Base-by-base conservation (phyloP, 2,888 invertebrate species). In the Drosophila subquinaria region DNA sequence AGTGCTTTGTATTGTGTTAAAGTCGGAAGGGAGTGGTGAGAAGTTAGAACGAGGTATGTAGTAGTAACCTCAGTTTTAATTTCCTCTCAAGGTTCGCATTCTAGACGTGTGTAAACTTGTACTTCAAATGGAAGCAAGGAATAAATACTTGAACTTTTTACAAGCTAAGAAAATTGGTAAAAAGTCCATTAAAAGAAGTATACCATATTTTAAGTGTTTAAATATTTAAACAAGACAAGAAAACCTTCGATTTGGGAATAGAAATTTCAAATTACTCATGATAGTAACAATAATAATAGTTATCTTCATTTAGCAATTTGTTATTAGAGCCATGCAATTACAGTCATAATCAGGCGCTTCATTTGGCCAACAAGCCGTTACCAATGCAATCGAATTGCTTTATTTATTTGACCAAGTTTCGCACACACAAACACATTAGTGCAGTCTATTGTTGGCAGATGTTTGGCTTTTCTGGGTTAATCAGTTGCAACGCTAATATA, bases 401-500 rank as follows among this genome's bases (percentile, higher is more conserved):
- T 69, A 65, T 74, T 75, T 79, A 20, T 62, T 64, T 76, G 76
- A 69, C 68, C 69, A 73, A 73, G 59, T 56, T 75, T 68, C 27
- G 20, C 36, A 38, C n/a, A 17, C 13, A 42, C 47, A 55, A 9
- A 20, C 56, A 59, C 20, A 51, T 56, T 53, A 36, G 57, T 53
- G 63, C 40, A n/a, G 40, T 45, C 55, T 15, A 43, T 65, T 59
- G 55, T 69, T 56, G 67, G 62, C 48, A 53, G 64, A 52, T 50
- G 27, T 40, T 66, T 77, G 52, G 61, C 43, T 55, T 66, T 76
- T 84, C 66, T 86, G 56, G 83, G 76, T 83, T 83, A 83, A 86
- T 86, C 86, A 81, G 70, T 67, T 81, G 77, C 64, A 65, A 56
- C 69, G 35, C 45, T 51, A 27, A 33, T 56, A 50, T 68, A 66